These are phyloP conservation scores for Vidua macroura DNA, from an alignment of 2,113 vertebrate species.

Conservation along the genomic window DNA sequence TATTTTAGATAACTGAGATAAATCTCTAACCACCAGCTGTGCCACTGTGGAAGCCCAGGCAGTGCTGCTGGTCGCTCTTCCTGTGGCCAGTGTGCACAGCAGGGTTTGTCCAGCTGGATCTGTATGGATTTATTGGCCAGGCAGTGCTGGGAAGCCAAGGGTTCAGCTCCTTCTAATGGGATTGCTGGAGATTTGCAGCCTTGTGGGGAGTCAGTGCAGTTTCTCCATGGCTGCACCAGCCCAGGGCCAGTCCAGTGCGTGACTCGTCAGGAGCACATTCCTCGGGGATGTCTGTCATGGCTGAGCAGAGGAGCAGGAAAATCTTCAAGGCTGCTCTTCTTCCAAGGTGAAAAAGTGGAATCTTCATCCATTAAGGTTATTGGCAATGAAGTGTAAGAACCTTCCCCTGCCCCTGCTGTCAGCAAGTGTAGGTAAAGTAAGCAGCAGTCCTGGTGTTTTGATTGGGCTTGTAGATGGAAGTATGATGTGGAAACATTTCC, in stretches of 20 bases:
- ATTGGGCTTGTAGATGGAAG: background rate
- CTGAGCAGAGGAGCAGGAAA: background rate
- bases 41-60: background rate
- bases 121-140: background rate
- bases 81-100: background rate
- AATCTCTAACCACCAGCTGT: background rate
- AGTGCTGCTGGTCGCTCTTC: background rate
- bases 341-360: background rate
- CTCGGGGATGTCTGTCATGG: background rate
- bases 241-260: background rate
- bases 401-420: background rate
- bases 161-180: fast-evolving
- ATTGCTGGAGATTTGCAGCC: background rate
- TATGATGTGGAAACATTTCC: background rate
- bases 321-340: background rate
- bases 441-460: background rate
- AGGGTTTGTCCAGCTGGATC: background rate
- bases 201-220: background rate
- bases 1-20: background rate
- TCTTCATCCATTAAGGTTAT: background rate
- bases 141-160: background rate
- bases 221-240: background rate
- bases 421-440: background rate
- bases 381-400: background rate
- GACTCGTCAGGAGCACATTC: background rate